A percentile compares a stretch with the other conserved stretches of the same genome.
These are phyloP conservation scores for Rhinophrynus dorsalis DNA, from an alignment of 2,797 vertebrate species.

Conservation along the genomic window DNA sequence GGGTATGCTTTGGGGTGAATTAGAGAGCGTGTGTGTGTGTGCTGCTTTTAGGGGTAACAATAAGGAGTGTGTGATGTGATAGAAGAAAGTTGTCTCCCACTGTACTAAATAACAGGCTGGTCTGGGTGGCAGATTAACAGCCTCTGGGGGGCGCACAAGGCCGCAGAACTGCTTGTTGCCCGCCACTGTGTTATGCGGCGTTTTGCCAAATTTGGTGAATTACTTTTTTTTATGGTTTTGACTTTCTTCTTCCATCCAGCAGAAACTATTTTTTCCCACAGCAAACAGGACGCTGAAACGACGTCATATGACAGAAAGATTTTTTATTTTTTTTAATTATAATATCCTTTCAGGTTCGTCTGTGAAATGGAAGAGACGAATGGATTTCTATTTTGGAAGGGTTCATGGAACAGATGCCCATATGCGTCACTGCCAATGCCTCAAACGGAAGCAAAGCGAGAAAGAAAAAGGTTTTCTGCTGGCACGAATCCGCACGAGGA, in stretches of 20 bases:
- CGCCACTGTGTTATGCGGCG: too few relatives aligned
- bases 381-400: constrained; percentile 27
- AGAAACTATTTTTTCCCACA: neutral
- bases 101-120: too few relatives aligned
- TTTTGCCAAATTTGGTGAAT: too few relatives aligned
- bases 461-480: neutral
- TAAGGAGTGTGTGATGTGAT: too few relatives aligned
- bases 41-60: too few relatives aligned
- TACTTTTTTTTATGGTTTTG: neutral
- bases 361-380: constrained; percentile 20
- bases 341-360: neutral
- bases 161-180: too few relatives aligned
- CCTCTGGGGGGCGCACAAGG: too few relatives aligned
- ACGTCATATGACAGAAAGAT: neutral
- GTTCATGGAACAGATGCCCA: constrained; percentile 5
- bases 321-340: constrained; percentile 6
- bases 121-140: too few relatives aligned
- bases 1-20: too few relatives aligned
- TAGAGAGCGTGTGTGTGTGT: too few relatives aligned
- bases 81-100: too few relatives aligned
- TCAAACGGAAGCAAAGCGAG: neutral
- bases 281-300: neutral
- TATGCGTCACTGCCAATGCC: neutral
- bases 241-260: neutral
- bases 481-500: neutral